A percentile compares a stretch with the other conserved stretches of the same genome.
Evolutionary conservation across 2,888 invertebrate species (phyloP).

Genomic region (Mesorhabditis spiculigera): DNA sequence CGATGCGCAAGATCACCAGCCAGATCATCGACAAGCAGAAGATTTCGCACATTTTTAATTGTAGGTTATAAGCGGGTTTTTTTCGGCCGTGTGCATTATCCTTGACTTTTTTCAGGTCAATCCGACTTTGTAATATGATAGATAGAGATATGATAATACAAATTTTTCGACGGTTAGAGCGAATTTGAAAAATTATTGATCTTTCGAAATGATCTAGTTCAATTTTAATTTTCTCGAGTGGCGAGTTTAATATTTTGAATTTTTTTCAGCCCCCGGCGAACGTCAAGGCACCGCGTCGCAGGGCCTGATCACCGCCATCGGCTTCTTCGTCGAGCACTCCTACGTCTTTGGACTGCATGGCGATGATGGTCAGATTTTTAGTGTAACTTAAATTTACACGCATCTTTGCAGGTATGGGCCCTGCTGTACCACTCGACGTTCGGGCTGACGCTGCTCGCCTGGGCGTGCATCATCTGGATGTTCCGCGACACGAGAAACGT

Average conservation of each 20-base stretch:
- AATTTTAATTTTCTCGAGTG: too few relatives aligned
- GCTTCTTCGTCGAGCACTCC: conserved; percentile 74
- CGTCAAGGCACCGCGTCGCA: conserved; percentile 26
- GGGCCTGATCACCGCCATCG: conserved; percentile 34
- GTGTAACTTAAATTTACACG: conserved; percentile 9
- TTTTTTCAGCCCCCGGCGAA: conserved; percentile 22
- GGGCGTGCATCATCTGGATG: conserved; percentile 94
- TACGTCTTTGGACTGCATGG: conserved; percentile 81
- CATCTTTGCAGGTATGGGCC: conserved; percentile 79
- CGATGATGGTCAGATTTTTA: conserved; percentile 75
- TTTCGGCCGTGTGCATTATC: too few relatives aligned
- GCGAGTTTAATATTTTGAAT: too few relatives aligned
- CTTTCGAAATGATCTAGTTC: too few relatives aligned
- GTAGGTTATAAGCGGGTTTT: conserved; percentile 16
- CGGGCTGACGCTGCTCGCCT: conserved; percentile 86
- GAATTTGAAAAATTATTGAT: too few relatives aligned
- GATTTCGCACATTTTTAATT: conserved; percentile 44
- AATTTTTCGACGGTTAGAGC: too few relatives aligned
- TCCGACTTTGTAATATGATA: too few relatives aligned
- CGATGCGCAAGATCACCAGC: conserved; percentile 46
- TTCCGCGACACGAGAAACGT: conserved; percentile 86
- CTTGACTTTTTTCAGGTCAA: too few relatives aligned
- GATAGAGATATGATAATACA: too few relatives aligned
- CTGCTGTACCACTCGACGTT: conserved; percentile 97
- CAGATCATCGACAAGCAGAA: conserved; percentile 49